phyloP scores from a whole-genome alignment of 2,113 vertebrate species.

The Sphyrna mokarran region DNA sequence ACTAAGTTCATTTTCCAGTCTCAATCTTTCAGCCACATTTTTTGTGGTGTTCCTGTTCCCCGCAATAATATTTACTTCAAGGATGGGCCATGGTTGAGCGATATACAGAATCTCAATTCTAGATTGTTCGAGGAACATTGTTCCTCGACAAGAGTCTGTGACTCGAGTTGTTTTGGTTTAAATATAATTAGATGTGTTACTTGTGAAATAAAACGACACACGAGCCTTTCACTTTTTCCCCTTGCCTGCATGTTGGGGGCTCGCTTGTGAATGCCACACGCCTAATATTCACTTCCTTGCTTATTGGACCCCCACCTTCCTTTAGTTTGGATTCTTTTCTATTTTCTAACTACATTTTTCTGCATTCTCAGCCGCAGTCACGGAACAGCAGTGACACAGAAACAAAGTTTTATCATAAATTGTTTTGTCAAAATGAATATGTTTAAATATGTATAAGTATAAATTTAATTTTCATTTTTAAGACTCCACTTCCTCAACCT shows the following conservation, averaged over 20 bases:
- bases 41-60: background rate
- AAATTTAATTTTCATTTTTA: background rate
- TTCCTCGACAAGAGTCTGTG: background rate
- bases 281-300: background rate
- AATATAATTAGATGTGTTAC: background rate
- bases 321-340: background rate
- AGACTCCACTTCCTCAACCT: background rate
- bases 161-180: background rate
- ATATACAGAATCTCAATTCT: background rate
- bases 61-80: background rate
- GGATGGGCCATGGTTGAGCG: background rate
- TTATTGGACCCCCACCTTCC: background rate
- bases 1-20: background rate
- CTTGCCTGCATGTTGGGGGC: background rate
- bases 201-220: background rate
- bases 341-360: background rate
- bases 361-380: background rate
- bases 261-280: too few relatives aligned
- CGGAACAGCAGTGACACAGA: background rate
- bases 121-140: too few relatives aligned
- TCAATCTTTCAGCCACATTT: background rate
- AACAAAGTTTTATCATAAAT: background rate
- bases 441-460: background rate
- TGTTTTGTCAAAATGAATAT: background rate
- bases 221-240: background rate